phyloP scores from a whole-genome alignment of 2,888 invertebrate species.

The Lasioglossum malachurum region DNA sequence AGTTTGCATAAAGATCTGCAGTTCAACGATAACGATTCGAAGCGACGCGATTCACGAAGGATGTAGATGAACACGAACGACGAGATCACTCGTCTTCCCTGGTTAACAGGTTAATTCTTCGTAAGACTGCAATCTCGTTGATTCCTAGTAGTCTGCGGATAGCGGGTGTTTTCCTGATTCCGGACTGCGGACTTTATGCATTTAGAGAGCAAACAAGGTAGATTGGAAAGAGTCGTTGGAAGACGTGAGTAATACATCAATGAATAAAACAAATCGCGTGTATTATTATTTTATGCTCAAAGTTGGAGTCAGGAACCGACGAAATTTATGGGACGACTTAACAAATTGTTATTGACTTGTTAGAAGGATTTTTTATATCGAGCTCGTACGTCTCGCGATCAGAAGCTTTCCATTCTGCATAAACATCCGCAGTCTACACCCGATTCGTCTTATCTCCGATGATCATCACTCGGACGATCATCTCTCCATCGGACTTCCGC shows the following conservation, averaged over 20 bases:
- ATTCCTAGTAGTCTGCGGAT: not conserved
- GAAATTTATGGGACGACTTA: not conserved
- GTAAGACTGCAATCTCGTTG: not conserved
- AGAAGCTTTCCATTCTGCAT: not conserved
- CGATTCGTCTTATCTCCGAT: not conserved
- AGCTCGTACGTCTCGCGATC: not conserved
- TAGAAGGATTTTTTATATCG: not conserved
- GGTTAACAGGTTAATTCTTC: not conserved
- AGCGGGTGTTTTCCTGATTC: not conserved
- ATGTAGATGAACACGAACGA: not conserved
- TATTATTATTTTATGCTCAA: not conserved
- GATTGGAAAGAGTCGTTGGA: not conserved
- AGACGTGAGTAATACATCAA: not conserved
- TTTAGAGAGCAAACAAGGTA: not conserved
- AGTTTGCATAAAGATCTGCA: not conserved
- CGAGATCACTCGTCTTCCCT: not conserved
- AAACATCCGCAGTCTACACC: not conserved
- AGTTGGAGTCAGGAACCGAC: not conserved
- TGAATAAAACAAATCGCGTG: too few relatives aligned
- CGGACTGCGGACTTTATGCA: not conserved
- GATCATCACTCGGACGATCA: not conserved
- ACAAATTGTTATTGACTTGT: not conserved
- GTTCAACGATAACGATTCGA: not conserved
- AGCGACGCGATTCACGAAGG: not conserved
- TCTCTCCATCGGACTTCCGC: not conserved